Evolutionary conservation across 2,797 vertebrate species (phyloP), one percentile per base, ranked within the genome.

Genomic region (Darevskia mixta): DNA sequence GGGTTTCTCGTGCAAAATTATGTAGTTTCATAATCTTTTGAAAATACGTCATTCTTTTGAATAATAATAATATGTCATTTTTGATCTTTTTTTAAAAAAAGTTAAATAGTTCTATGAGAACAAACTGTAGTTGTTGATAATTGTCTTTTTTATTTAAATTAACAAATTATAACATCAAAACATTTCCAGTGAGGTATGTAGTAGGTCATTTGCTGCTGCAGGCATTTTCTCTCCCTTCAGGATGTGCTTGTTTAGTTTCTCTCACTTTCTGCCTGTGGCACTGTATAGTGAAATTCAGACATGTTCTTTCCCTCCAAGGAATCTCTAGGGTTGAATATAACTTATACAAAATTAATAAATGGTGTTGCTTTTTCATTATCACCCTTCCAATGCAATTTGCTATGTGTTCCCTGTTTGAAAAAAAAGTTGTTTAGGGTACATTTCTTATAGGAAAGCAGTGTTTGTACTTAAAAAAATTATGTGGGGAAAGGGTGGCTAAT

Each of bases 221-320:
- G 98, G 98, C 98, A 61, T 96, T 98, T 94, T 96, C 82, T 94
- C 94, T 98, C 97, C 98, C 97, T 96, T 92, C 95, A 97, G 97
- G 97, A 98, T 96, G 95, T 95, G 95, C 97, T 98, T 98, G 97
- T 98, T 98, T 98, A 98, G 97, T 98, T 98, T 98, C 96, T 97
- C 95, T 97, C 96, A 95, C 96, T 97, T 96, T 96, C 95, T 96
- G 97, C 98, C 98, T 96, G 95, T 97, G 98, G 98, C 98, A 95
- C 85, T 97, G 94, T 96, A 67, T 96, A 97, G 97, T 98, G 96
- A 97, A 96, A 98, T 98, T 98, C 97, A 97, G 96, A 95, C 95
- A 95, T 96, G 95, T 96, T 97, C 96, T 97, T 97, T 95, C 94
- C 89, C 96, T 97, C 97, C 96, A 96, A 98, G 93, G 94, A 97